A percentile compares a stretch with the other conserved stretches of the same genome.
These are phyloP conservation scores for Nymphalis c-album DNA, from an alignment of 2,888 invertebrate species.

Conservation along the genomic window DNA sequence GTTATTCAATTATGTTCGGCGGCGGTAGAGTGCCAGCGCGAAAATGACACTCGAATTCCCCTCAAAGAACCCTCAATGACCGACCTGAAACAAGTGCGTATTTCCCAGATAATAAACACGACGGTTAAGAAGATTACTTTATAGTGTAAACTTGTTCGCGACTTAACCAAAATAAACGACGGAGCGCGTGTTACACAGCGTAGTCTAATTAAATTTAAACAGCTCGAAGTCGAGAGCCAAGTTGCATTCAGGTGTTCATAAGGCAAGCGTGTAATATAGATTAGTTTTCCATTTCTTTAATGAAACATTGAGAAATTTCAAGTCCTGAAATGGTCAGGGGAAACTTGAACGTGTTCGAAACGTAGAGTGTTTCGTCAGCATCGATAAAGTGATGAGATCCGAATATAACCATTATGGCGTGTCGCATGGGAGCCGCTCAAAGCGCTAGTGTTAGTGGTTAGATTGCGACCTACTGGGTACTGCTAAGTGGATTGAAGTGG, in stretches of 20 bases:
- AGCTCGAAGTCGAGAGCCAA: conserved; percentile 49
- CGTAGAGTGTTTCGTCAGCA: conserved; percentile 26
- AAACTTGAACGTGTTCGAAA: conserved; percentile 18
- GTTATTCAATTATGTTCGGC: conserved; percentile 69
- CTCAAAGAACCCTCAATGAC: conserved; percentile 44
- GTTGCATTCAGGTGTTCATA: conserved; percentile 55
- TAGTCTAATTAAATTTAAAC: conserved; percentile 65
- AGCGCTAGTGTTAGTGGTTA: conserved; percentile 51
- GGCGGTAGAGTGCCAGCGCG: conserved; percentile 65
- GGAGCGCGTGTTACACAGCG: conserved; percentile 38
- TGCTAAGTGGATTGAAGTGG: conserved; percentile 80
- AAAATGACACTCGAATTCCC: conserved; percentile 61
- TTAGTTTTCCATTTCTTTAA: not conserved
- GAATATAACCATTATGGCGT: conserved; percentile 44
- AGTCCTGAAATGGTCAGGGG: conserved; percentile 44
- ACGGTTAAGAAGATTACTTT: conserved; percentile 59
- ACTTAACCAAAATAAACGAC: conserved; percentile 61
- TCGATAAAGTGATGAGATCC: conserved; percentile 40
- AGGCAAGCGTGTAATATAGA: conserved; percentile 42
- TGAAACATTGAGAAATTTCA: not conserved
- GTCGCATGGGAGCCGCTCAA: conserved; percentile 53
- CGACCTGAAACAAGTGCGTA: conserved; percentile 45
- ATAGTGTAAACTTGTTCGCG: conserved; percentile 59
- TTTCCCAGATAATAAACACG: conserved; percentile 60
- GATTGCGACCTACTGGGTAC: conserved; percentile 64